Conservation (phyloP, 2,888 invertebrate genomes). For the Diogma glabrata region DNA sequence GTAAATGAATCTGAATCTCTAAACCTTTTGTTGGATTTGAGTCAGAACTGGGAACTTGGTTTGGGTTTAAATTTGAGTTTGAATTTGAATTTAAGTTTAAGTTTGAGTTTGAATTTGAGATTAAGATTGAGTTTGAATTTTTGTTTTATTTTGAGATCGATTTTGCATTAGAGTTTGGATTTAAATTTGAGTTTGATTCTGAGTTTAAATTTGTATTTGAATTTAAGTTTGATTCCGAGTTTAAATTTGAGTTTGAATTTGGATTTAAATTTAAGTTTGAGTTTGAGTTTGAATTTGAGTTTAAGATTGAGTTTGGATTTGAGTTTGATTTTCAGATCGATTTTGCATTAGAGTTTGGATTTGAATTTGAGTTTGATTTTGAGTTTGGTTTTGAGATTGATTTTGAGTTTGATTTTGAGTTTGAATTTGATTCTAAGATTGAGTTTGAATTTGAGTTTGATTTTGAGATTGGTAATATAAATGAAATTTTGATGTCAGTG, state of each 20-base stretch:
- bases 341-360: neutral
- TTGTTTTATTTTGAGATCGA: neutral
- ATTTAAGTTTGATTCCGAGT: neutral
- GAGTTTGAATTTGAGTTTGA: too few relatives aligned
- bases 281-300: neutral
- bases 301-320: neutral
- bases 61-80: neutral
- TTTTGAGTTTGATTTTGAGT: neutral
- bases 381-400: neutral
- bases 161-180: neutral
- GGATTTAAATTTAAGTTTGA: neutral
- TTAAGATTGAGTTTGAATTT: neutral
- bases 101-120: neutral
- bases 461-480: too few relatives aligned
- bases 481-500: too few relatives aligned
- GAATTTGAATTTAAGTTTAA: neutral
- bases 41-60: too few relatives aligned
- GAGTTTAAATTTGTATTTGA: neutral
- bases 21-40: too few relatives aligned
- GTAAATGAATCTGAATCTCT: too few relatives aligned
- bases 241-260: neutral
- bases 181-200: neutral
- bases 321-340: neutral
- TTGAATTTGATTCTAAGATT: too few relatives aligned
- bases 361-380: neutral